These are phyloP conservation scores for Neosilurus hyrtlii DNA, from an alignment of 2,797 vertebrate species.

Conservation along the genomic window DNA sequence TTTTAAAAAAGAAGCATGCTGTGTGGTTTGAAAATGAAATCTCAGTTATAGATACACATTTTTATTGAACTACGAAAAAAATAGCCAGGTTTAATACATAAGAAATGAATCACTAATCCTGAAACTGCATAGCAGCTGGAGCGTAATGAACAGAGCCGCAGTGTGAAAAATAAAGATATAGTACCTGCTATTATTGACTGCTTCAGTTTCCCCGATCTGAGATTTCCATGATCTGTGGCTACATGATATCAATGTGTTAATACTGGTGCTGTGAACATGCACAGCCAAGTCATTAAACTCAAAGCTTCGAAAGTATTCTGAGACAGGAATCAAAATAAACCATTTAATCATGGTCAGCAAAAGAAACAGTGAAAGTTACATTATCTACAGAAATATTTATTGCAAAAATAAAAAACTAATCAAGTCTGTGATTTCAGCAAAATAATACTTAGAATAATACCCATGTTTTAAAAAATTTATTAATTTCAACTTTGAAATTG, in stretches of 20 bases:
- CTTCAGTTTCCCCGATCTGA: neutral
- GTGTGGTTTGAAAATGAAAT: neutral
- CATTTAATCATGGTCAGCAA: neutral
- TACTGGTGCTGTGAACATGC: neutral
- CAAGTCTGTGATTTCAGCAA: neutral
- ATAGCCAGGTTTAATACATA: neutral
- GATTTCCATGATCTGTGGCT: slow-evolving; percentile 4
- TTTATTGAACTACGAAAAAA: neutral
- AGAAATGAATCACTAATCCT: neutral
- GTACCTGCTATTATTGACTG: neutral
- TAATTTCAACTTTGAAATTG: slow-evolving; percentile 1
- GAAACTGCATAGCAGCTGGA: neutral
- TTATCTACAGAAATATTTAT: neutral
- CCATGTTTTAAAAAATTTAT: neutral
- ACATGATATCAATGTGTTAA: slow-evolving; percentile 11
- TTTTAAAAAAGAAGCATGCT: neutral
- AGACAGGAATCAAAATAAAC: neutral
- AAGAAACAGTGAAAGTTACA: neutral
- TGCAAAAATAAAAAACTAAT: neutral
- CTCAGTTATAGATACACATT: neutral
- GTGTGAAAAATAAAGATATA: neutral
- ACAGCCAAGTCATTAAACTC: slow-evolving; percentile 13
- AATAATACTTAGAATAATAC: neutral
- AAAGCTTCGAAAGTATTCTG: neutral
- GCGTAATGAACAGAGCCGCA: neutral